Evolutionary conservation across 2,797 vertebrate genomes (phyloP), one percentile per base, ranked within the genome.

Genomic region (Megaceryle alcyon): DNA sequence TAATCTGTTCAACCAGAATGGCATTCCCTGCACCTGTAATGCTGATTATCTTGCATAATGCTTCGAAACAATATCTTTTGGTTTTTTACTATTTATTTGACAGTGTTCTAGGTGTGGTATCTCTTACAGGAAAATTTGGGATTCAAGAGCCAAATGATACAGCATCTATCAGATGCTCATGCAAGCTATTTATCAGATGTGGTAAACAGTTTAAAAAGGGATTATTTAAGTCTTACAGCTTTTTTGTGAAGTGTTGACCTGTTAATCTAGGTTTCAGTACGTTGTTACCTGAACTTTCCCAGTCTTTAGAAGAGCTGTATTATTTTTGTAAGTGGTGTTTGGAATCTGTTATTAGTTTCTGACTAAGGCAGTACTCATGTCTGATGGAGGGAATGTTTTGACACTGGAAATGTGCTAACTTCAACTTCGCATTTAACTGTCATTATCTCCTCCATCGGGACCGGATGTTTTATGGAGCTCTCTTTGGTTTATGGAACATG

Each of bases 51-150:
- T 95, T 93, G 95, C 71, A 12, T 97, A 93, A 96, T 91, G 95
- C 95, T 96, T 97, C 44, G n/a, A 92, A 98, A 59, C 94, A 37
- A 57, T 75, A 37, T 82, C 87, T 91, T 71, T 87, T 76, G 71
- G 90, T 49, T 92, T 72, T 72, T 75, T 77, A 87, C 96, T 98
- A 96, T 96, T 97, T 98, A 97, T 98, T 97, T 97, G 97, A 92
- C 80, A 81, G 91, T 96, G 85, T 94, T 95, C 49, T 94, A 90
- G 83, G 91, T 73, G 59, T 90, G 86, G 60, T 83, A 71, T 73
- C 79, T 92, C 86, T 82, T 90, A 69, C 3, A 37, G 90, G 97
- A 88, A 82, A 39, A 83, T 80, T 95, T 63, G 61, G 66, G 80
- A 69, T 96, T 95, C 64, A 87, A 90, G 95, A 96, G 92, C 83